Base-by-base conservation (phyloP, 2,113 vertebrate genomes). In the Notothenia rossii region DNA sequence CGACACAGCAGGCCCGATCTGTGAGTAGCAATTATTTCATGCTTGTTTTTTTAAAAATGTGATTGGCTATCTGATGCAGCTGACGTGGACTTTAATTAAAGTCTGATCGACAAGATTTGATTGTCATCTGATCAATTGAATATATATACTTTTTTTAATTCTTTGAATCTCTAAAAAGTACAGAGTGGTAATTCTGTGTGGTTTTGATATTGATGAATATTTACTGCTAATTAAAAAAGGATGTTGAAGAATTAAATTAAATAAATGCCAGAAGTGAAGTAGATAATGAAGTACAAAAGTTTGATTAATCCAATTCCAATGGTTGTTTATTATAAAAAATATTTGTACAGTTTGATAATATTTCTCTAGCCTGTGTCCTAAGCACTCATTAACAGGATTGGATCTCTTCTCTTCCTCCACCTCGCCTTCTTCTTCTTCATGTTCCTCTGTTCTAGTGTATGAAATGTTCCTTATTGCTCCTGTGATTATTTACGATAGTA, bases 1-100 rank as follows among this genome's bases (percentile, higher is more conserved):
- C 98, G 20, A 95, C 97, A 45, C 98, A 98, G 83, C 98, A 97
- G 81, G 97, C 98, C 12, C 95, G 98, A 74, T 99, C 98, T 82
- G 98, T 99, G 94, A 93, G 98, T 95, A 43, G 13, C 5, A 79
- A 17, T 20, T 5, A 7, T 2, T 2, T 54, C 36, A 2, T 9
- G 1, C 40, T n/a, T 15, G 2, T 49, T 50, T 25, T 25, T 25
- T 14, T 7, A 40, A 12, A 12, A 14, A 1, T 46, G 13, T 33
- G 3, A 50, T 18, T 40, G 3, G 3, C 46, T 48, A 48, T 12
- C 46, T 12, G 36, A 11, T 51, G 18, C 7, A 29, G 17, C 29
- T 58, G 36, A 68, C 63, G 22, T 15, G 22, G 40, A n/a, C 22
- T 25, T n/a, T n/a, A 20, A n/a, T 40, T 12, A 25, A 12, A 25